Evolutionary conservation across 2,113 vertebrate species (phyloP).

Genomic region (Odontophorus gujanensis): DNA sequence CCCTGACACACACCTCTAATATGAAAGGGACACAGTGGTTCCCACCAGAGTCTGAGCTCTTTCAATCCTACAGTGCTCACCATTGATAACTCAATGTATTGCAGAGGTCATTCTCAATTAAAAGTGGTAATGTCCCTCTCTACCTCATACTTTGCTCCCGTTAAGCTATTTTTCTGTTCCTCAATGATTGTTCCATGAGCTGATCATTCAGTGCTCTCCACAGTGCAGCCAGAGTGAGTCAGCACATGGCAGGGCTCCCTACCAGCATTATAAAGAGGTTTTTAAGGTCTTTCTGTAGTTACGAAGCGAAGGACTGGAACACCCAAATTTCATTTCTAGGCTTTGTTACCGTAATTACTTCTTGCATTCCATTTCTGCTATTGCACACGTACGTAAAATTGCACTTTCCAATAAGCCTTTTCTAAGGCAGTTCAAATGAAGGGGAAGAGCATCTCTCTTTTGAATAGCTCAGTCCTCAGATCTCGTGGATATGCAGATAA

Average conservation of each 20-base stretch:
- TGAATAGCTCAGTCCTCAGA: neutral
- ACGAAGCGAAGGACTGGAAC: neutral
- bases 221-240: neutral
- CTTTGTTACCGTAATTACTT: neutral
- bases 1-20: neutral
- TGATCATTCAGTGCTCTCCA: accelerated
- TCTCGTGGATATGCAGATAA: conserved; percentile 15
- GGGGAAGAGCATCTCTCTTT: neutral
- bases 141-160: accelerated
- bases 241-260: neutral
- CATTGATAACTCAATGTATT: neutral
- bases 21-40: accelerated
- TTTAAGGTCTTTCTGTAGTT: neutral
- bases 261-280: neutral
- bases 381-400: accelerated
- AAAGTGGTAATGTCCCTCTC: neutral
- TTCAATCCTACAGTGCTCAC: neutral
- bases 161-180: neutral
- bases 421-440: neutral
- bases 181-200: accelerated
- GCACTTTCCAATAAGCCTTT: neutral
- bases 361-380: neutral
- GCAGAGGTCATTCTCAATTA: neutral
- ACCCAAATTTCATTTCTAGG: neutral
- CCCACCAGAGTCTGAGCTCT: neutral